Evolutionary conservation across 2,113 vertebrate species (phyloP).

Genomic region (Myrmecobius fasciatus): DNA sequence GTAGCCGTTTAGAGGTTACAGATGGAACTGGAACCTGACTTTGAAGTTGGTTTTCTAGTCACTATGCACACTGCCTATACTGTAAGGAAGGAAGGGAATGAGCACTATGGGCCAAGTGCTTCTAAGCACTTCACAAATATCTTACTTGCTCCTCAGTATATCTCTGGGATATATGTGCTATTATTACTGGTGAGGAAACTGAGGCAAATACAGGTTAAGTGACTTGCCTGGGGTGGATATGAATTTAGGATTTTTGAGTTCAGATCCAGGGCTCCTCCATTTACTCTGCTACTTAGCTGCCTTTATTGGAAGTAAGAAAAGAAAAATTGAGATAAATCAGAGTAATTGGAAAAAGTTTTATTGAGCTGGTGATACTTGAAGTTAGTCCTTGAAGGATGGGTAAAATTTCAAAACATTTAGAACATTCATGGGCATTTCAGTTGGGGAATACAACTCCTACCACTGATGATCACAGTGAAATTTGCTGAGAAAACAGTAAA

Average conservation of each 20-base stretch:
- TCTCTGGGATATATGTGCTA: background rate
- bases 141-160: background rate
- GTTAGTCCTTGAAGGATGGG: conserved; percentile 12
- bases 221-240: background rate
- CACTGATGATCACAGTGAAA: conserved; percentile 18
- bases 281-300: background rate
- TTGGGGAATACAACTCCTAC: background rate
- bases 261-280: background rate
- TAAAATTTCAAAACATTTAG: background rate
- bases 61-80: background rate
- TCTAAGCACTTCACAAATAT: background rate
- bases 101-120: background rate
- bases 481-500: conserved; percentile 40
- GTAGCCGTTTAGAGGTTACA: background rate
- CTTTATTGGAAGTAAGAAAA: background rate
- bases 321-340: background rate
- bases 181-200: background rate
- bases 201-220: background rate
- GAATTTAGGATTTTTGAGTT: background rate
- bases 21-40: background rate
- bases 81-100: background rate
- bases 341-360: conserved; percentile 1
- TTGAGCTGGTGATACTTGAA: background rate
- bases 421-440: conserved; percentile 4
- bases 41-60: background rate